phyloP scores from a whole-genome alignment of 2,113 vertebrate genomes.

The Dermatemys mawii region DNA sequence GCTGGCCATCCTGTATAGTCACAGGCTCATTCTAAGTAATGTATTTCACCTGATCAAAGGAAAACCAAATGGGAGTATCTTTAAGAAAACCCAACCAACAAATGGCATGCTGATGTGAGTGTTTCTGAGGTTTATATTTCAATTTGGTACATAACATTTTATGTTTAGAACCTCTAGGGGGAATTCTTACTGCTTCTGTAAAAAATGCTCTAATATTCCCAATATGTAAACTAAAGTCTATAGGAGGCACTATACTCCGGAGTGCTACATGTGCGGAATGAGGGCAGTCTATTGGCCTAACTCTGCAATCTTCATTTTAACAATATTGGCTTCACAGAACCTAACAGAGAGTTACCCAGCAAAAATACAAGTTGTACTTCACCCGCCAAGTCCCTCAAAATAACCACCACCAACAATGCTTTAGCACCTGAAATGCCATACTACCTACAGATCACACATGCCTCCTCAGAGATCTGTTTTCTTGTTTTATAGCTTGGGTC shows the following conservation, averaged over 20 bases:
- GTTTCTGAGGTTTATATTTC: background rate
- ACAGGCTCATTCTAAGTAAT: accelerated
- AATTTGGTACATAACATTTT: accelerated
- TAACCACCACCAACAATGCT: accelerated
- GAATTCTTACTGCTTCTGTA: background rate
- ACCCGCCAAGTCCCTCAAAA: background rate
- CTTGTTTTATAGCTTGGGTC: background rate
- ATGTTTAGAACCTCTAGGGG: accelerated
- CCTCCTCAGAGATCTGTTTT: no score
- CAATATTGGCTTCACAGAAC: background rate
- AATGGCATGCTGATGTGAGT: background rate
- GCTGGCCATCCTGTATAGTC: background rate
- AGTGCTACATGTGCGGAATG: background rate
- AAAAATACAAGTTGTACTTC: background rate
- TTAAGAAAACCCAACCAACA: background rate
- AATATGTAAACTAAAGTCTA: background rate
- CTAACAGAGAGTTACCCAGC: background rate
- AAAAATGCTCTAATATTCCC: background rate
- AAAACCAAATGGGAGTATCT: background rate
- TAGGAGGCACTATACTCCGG: background rate
- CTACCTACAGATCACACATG: background rate
- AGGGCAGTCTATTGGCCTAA: background rate
- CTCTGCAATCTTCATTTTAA: accelerated
- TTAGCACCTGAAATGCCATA: background rate
- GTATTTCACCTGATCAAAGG: background rate